A percentile compares a stretch with the other conserved stretches of the same genome.
These are phyloP conservation scores for Pseudomugil tenellus DNA, from an alignment of 2,797 vertebrate genomes.

Conservation along the genomic window DNA sequence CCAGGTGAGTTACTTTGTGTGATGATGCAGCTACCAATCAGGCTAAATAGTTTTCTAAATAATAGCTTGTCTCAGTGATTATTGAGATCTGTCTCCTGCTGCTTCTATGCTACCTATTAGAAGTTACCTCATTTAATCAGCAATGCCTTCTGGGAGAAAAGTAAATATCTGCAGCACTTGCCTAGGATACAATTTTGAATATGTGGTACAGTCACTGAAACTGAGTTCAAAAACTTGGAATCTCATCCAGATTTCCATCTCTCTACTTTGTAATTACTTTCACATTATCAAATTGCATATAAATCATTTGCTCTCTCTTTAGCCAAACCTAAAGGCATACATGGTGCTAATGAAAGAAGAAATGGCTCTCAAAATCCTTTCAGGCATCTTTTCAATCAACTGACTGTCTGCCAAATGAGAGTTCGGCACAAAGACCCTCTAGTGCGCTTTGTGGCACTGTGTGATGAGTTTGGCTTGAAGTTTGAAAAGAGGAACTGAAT, in stretches of 20 bases:
- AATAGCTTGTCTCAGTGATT: not conserved
- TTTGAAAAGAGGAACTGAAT: conserved; percentile 67
- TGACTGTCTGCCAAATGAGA: conserved; percentile 54
- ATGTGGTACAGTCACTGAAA: conserved; percentile 1
- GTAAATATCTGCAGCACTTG: not conserved
- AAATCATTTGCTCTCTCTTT: conserved; percentile 44
- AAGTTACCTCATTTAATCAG: not conserved
- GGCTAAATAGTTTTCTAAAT: not conserved
- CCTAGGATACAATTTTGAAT: not conserved
- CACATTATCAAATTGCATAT: conserved; percentile 36
- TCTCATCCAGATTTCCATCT: conserved; percentile 26
- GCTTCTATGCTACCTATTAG: not conserved
- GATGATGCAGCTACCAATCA: not conserved
- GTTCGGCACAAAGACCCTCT: conserved; percentile 51
- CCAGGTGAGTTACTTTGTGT: too few relatives aligned
- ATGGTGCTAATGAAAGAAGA: conserved; percentile 27
- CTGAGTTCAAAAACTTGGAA: conserved; percentile 14
- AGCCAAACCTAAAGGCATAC: conserved; percentile 49
- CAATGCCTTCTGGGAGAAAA: not conserved
- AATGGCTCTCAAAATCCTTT: conserved; percentile 54
- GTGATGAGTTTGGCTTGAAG: conserved; percentile 49
- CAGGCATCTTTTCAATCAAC: conserved; percentile 70
- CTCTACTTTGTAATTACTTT: conserved; percentile 35
- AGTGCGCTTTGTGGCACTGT: conserved; percentile 47
- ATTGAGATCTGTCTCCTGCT: not conserved